Evolutionary conservation across 1,140 invertebrate species (phyloP).

Genomic region (Caenorhabditis elegans): DNA sequence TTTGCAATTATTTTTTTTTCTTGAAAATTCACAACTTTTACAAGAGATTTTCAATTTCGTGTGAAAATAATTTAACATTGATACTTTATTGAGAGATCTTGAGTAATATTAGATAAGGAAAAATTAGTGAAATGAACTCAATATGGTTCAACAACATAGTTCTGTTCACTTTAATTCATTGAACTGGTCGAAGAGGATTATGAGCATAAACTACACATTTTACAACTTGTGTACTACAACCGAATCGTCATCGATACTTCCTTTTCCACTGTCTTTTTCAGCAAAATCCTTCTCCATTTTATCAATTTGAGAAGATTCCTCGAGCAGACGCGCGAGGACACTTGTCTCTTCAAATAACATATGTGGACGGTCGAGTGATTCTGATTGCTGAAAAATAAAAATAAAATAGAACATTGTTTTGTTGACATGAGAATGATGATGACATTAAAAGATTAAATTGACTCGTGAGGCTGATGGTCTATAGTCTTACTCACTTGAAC

Average conservation of each 20-base stretch:
- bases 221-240: neutral
- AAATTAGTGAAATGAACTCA: neutral
- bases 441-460: neutral
- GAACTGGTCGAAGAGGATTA: neutral
- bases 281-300: neutral
- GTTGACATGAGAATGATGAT: too few species aligned
- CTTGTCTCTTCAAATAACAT: neutral
- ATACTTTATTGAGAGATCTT: constrained; percentile 24
- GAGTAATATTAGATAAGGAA: neutral
- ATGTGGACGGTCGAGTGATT: neutral
- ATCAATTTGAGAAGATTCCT: neutral
- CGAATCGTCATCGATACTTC: neutral
- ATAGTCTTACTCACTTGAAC: neutral
- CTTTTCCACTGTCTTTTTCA: neutral
- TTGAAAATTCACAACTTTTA: too few species aligned
- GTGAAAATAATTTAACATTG: too few species aligned
- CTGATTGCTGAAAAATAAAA: neutral
- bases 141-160: neutral
- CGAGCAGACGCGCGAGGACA: neutral
- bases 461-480: too few species aligned
- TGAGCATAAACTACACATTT: neutral
- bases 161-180: neutral
- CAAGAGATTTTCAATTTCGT: too few species aligned
- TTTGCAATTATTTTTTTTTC: too few species aligned
- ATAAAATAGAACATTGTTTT: neutral